Percentiles rank a stretch among this genome's conserved stretches.
These are phyloP conservation scores for Ornithoptera alexandrae DNA, from an alignment of 2,888 invertebrate species.

Conservation along the genomic window DNA sequence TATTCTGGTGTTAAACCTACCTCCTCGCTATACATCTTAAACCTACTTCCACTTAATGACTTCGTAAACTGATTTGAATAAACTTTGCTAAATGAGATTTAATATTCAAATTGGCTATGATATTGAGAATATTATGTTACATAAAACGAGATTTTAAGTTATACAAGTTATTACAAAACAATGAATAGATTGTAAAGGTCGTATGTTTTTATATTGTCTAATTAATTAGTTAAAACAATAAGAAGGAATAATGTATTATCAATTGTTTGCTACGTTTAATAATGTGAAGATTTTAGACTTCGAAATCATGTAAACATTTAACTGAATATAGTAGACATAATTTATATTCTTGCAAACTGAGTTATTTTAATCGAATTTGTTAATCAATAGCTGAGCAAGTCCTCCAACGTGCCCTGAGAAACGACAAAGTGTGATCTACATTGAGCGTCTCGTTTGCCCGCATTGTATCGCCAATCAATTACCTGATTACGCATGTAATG, in stretches of 20 bases:
- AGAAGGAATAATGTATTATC: no score
- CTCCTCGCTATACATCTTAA: not conserved
- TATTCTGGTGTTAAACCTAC: not conserved
- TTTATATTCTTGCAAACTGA: no score
- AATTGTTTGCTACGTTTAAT: no score
- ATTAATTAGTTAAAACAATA: no score
- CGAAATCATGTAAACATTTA: not conserved
- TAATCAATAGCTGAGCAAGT: not conserved
- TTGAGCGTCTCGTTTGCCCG: constrained; percentile 12
- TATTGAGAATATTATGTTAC: constrained; percentile 1
- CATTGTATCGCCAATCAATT: constrained; percentile 38
- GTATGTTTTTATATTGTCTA: no score
- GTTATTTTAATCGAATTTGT: not conserved
- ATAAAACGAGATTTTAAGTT: not conserved
- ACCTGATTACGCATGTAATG: constrained; percentile 33
- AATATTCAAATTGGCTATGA: constrained; percentile 24
- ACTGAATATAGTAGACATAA: not conserved
- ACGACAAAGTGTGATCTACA: constrained; percentile 15
- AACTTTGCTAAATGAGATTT: constrained; percentile 18
- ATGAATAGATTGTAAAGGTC: not conserved
- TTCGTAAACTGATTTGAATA: constrained; percentile 25
- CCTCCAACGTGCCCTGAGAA: not conserved
- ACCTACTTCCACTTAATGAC: not conserved
- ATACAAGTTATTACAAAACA: not conserved
- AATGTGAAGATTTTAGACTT: no score